Evolutionary conservation across 2,797 vertebrate species (phyloP).

Genomic region (Melanogrammus aeglefinus): DNA sequence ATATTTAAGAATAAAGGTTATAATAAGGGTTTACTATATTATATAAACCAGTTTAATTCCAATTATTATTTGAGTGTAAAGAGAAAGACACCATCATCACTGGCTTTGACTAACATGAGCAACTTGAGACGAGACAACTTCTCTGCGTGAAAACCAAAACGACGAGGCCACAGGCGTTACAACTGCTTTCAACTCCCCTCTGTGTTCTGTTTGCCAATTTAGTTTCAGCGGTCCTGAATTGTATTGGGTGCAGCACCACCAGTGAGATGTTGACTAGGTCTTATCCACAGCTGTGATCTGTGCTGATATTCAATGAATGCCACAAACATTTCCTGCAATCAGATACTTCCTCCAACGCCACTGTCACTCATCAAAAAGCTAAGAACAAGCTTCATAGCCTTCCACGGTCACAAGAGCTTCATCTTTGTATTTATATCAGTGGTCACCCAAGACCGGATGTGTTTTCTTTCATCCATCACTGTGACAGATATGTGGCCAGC

Average conservation of each 20-base stretch:
- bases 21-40: not conserved
- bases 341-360: not conserved
- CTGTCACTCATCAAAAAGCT: not conserved
- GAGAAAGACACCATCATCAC: not conserved
- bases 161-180: not conserved
- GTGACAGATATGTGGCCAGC: constrained; percentile 86
- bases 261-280: not conserved
- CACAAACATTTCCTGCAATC: not conserved
- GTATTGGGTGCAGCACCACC: not conserved
- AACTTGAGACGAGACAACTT: not conserved
- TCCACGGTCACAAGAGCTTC: not conserved
- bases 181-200: not conserved
- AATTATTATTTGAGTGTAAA: not conserved
- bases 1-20: not conserved
- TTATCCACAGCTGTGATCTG: not conserved
- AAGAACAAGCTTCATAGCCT: not conserved
- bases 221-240: not conserved
- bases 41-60: not conserved
- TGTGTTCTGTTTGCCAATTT: not conserved
- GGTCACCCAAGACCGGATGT: not conserved
- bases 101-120: not conserved
- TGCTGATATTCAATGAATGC: not conserved
- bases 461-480: constrained; percentile 4
- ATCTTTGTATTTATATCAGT: not conserved
- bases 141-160: not conserved